phyloP scores from a whole-genome alignment of 2,113 vertebrate species.

The Silurus glanis region DNA sequence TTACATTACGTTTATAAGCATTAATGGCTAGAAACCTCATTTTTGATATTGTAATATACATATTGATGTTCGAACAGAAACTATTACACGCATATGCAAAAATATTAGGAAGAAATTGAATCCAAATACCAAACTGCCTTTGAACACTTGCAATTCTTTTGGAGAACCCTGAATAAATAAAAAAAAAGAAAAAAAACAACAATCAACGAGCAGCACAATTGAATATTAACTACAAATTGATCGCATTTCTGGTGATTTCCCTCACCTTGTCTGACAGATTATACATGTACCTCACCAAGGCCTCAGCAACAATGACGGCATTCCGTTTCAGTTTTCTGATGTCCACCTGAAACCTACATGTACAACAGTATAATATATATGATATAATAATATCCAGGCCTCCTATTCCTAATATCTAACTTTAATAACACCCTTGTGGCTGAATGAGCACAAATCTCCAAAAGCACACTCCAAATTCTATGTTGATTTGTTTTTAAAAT shows the following conservation, averaged over 20 bases:
- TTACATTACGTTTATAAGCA: background rate
- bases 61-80: background rate
- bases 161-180: slow-evolving; percentile 64
- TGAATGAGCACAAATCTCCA: no score
- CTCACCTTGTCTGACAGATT: slow-evolving; percentile 75
- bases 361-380: background rate
- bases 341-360: slow-evolving; percentile 70
- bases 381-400: no score
- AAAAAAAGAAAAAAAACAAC: slow-evolving; percentile 22
- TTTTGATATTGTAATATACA: background rate
- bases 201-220: background rate
- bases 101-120: background rate
- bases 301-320: slow-evolving; percentile 70
- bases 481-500: background rate
- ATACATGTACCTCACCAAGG: slow-evolving; percentile 72
- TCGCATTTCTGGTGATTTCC: background rate
- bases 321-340: slow-evolving; percentile 74
- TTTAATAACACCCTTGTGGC: no score
- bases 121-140: slow-evolving; percentile 69
- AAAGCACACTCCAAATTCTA: no score
- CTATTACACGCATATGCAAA: background rate
- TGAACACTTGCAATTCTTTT: slow-evolving; percentile 72
- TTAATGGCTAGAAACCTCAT: background rate
- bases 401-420: no score
- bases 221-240: background rate